phyloP scores from a whole-genome alignment of 2,888 invertebrate genomes.

The Callyntrura sp. region DNA sequence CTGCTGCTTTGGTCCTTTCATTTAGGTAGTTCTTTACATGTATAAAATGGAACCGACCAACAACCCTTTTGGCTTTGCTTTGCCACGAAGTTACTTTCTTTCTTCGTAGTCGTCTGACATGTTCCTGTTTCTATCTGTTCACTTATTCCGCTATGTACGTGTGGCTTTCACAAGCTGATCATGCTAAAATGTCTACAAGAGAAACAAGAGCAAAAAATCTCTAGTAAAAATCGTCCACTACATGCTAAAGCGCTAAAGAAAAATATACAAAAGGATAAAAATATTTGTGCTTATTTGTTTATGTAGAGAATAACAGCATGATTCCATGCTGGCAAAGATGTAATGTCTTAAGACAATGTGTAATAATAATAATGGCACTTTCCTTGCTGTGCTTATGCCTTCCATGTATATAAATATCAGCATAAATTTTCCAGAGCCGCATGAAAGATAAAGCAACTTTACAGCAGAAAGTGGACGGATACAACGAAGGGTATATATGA shows the following conservation, averaged over 20 bases:
- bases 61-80: slow-evolving; percentile 51
- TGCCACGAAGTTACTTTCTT: slow-evolving; percentile 19
- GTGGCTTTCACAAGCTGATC: slow-evolving; percentile 43
- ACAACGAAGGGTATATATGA: slow-evolving; percentile 24
- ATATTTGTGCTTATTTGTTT: slow-evolving; percentile 22
- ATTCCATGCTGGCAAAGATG: background rate
- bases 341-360: background rate
- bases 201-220: slow-evolving; percentile 15
- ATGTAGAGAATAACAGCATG: background rate
- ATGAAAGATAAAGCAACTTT: background rate
- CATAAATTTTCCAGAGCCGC: slow-evolving; percentile 1
- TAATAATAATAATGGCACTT: background rate
- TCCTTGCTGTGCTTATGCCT: background rate
- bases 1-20: slow-evolving; percentile 6
- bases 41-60: background rate
- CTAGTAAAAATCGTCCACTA: slow-evolving; percentile 25
- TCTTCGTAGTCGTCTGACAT: slow-evolving; percentile 48
- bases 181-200: slow-evolving; percentile 26
- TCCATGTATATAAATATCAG: background rate
- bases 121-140: slow-evolving; percentile 40
- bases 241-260: slow-evolving; percentile 17
- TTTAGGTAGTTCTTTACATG: background rate
- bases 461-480: background rate
- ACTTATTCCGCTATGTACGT: slow-evolving; percentile 63
- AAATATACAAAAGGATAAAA: slow-evolving; percentile 19